Base-by-base conservation (phyloP, 2,113 vertebrate species). In the Carassius auratus region DNA sequence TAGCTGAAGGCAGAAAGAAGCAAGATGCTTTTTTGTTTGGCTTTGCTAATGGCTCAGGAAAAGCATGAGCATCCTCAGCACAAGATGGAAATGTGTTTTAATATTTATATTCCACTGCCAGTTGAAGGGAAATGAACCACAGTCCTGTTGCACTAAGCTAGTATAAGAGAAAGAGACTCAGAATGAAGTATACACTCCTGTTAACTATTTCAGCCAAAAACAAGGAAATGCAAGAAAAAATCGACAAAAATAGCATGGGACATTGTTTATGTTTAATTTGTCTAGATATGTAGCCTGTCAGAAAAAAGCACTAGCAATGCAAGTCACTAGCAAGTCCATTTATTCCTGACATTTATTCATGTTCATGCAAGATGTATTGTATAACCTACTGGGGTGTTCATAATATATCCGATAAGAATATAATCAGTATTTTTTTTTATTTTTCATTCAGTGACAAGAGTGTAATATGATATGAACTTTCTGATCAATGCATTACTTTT, bases 51-150 rank as follows among this genome's bases (percentile, higher is more conserved):
- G 42, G 79, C 4, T 52, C 17, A 52, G n/a, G 8, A 57, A 57
- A 62, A 81, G 61, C 59, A 81, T 0, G 4, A 3, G 59, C n/a
- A 81, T 38, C 23, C 19, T 61, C n/a, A 30, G 13, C 4, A 8
- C 21, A 81, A 66, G n/a, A 45, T 66, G 38, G n/a, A 48, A 48
- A 30, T 48, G 61, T 48, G 42, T 62, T 81, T 81, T 62, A 79
- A 38, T 45, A 23, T 23, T 48, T 62, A 15, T 15, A 52, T 62
- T 4, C 45, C 59, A 50, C 61, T 66, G 61, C 38, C 42, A 30
- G 61, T 81, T 52, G 45, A 69, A 69, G 23, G 23, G 17, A 10
- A 48, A 52, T 69, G 5, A 23, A 5, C 79, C 17, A 33, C 4
- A 64, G 52, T 61, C 52, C 12, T 79, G 21, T 8, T 23, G 19